A percentile compares a stretch with the other conserved stretches of the same genome.
These are phyloP conservation scores for Drosophila cardini DNA, from an alignment of 1,140 invertebrate genomes.

Conservation along the genomic window DNA sequence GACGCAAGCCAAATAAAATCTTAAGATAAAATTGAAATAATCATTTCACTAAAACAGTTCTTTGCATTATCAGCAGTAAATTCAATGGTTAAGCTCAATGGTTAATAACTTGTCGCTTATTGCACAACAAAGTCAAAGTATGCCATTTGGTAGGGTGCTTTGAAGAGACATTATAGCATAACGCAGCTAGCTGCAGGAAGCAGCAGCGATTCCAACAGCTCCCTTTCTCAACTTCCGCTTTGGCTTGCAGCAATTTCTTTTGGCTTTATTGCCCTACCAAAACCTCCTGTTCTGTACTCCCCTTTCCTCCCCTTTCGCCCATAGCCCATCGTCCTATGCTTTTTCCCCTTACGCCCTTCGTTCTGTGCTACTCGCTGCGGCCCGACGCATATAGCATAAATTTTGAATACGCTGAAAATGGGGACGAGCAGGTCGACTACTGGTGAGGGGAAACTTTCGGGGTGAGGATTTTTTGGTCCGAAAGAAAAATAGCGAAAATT, in stretches of 20 bases:
- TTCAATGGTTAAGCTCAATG: not conserved
- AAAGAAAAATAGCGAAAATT: slow-evolving; percentile 78
- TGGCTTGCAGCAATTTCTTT: slow-evolving; percentile 80
- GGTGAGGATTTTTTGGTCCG: slow-evolving; percentile 19
- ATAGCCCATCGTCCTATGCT: too few relatives aligned
- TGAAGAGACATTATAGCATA: slow-evolving; percentile 34
- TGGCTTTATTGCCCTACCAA: slow-evolving; percentile 69
- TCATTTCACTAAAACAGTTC: too few relatives aligned
- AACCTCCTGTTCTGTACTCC: not conserved
- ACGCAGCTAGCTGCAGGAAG: slow-evolving; percentile 66
- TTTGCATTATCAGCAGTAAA: not conserved
- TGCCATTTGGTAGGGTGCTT: slow-evolving; percentile 29
- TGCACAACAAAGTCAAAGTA: not conserved
- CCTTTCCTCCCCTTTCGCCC: not conserved
- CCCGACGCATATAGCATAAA: slow-evolving; percentile 81
- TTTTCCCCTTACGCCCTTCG: too few relatives aligned
- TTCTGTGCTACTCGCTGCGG: slow-evolving; percentile 45
- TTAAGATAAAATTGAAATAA: too few relatives aligned
- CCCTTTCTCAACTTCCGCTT: slow-evolving; percentile 79
- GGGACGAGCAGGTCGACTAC: too few relatives aligned
- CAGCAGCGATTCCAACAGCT: slow-evolving; percentile 73
- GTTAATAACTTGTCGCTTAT: not conserved
- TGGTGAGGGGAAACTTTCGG: not conserved
- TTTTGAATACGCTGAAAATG: slow-evolving; percentile 74
- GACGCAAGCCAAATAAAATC: too few relatives aligned